Evolutionary conservation across 2,113 vertebrate species (phyloP), one percentile per base, ranked within the genome.

Genomic region (Stegastes partitus): DNA sequence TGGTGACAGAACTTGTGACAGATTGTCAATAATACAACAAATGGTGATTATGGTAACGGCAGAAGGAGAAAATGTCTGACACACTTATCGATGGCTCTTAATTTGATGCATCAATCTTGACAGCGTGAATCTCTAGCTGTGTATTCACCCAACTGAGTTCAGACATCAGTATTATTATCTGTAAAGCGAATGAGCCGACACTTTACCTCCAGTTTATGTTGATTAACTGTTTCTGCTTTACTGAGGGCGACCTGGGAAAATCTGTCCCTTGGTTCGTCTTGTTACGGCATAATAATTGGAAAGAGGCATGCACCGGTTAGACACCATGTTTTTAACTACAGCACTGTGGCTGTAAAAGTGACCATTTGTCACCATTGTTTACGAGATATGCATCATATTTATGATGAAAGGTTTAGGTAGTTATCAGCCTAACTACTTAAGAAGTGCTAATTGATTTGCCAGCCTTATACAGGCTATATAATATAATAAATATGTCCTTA

Each of bases 11-110:
- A 37, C 19, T 25, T 39, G 59, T 66, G 83, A 68, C 70, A 81
- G 54, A 53, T 66, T 76, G 72, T 70, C 78, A 74, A 84, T 84
- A 74, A 61, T 44, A 70, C 42, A 65, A 68, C 86, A 73, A 72
- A 80, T 56, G 19, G 22, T 57, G 64, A 85, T 80, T 67, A 67
- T 79, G 26, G 15, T 63, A 57, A 62, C 23, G 55, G 21, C 3
- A 37, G 21, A 23, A 4, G 11, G 51, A 70, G 25, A 80, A 66
- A 69, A 59, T 68, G 45, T 65, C 34, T 66, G 68, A 55, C 63
- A 45, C 37, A 28, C 26, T 59, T 34, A 71, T 83, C 55, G 74
- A 68, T 81, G 63, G 55, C 28, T 71, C 14, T 57, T 72, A 65
- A 78, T 81, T 51, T 81, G 74, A 83, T 22, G 25, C 16, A 83